Evolutionary conservation across 2,888 invertebrate genomes (phyloP).

Genomic region (Acanthosepion lycidas): DNA sequence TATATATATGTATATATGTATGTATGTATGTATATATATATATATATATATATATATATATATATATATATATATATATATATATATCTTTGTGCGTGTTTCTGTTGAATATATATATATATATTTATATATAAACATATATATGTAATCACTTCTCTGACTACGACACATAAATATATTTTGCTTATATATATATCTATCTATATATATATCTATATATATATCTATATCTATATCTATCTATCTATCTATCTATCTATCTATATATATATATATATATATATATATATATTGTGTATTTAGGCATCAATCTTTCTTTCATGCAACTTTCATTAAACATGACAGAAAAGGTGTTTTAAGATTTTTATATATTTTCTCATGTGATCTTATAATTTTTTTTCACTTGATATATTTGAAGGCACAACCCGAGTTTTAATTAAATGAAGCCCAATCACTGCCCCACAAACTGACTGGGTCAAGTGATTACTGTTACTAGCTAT

Average conservation of each 20-base stretch:
- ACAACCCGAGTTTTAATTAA: too few species aligned
- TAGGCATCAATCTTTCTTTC: too few species aligned
- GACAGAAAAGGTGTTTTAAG: too few species aligned
- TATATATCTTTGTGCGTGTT: background rate
- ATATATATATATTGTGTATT: background rate
- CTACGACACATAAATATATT: background rate
- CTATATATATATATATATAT: background rate
- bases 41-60: background rate
- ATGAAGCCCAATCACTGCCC: too few species aligned
- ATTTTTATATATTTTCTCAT: too few species aligned
- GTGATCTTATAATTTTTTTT: too few species aligned
- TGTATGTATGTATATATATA: background rate
- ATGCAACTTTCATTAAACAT: too few species aligned
- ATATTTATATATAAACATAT: background rate
- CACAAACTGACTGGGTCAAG: too few species aligned
- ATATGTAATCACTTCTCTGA: background rate
- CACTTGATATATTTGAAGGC: too few species aligned
- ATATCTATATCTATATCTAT: too few species aligned
- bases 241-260: too few species aligned
- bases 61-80: conserved; percentile 33
- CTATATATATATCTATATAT: background rate
- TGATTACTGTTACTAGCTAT: too few species aligned
- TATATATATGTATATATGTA: background rate
- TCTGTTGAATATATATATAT: background rate
- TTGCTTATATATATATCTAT: background rate